A percentile compares a stretch with the other conserved stretches of the same genome.
phyloP scores from a whole-genome alignment of 1,140 invertebrate genomes.

The Heterodera carotae region DNA sequence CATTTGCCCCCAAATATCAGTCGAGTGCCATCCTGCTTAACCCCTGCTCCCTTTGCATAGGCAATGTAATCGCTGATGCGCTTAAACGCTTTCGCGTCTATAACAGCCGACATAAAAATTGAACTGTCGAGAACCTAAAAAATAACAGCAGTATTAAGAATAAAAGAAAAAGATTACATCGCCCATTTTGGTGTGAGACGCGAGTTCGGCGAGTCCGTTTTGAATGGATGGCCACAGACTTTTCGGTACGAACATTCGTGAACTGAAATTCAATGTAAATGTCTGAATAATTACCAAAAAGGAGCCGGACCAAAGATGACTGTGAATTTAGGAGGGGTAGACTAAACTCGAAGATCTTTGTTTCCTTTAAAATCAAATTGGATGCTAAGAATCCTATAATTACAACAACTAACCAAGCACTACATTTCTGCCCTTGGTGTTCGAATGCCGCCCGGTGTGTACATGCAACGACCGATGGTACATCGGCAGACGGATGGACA shows the following conservation, averaged over 20 bases:
- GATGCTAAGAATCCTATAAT: neutral
- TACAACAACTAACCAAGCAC: slow-evolving; percentile 75
- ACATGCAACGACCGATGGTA: slow-evolving; percentile 77
- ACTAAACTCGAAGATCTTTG: no score
- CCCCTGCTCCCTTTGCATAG: slow-evolving; percentile 77
- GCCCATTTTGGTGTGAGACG: slow-evolving; percentile 66
- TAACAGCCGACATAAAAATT: slow-evolving; percentile 87
- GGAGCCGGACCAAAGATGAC: no score
- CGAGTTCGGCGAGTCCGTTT: slow-evolving; percentile 63
- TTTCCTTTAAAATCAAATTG: no score
- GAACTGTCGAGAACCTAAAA: slow-evolving; percentile 59
- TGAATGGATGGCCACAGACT: slow-evolving; percentile 81
- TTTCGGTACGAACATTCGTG: slow-evolving; percentile 88
- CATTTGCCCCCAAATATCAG: slow-evolving; percentile 86
- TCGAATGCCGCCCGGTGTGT: slow-evolving; percentile 92
- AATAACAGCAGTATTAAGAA: no score
- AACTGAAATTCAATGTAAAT: slow-evolving; percentile 64
- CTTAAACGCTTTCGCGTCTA: slow-evolving; percentile 88
- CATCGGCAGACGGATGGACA: slow-evolving; percentile 85
- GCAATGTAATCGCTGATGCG: slow-evolving; percentile 87
- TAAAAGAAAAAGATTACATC: slow-evolving; percentile 51
- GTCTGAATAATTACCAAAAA: no score
- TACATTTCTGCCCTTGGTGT: slow-evolving; percentile 94
- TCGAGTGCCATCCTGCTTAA: slow-evolving; percentile 71
- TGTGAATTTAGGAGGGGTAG: no score